These are phyloP conservation scores for Schlechtendalia chinensis DNA, from an alignment of 1,140 invertebrate species.

Conservation along the genomic window DNA sequence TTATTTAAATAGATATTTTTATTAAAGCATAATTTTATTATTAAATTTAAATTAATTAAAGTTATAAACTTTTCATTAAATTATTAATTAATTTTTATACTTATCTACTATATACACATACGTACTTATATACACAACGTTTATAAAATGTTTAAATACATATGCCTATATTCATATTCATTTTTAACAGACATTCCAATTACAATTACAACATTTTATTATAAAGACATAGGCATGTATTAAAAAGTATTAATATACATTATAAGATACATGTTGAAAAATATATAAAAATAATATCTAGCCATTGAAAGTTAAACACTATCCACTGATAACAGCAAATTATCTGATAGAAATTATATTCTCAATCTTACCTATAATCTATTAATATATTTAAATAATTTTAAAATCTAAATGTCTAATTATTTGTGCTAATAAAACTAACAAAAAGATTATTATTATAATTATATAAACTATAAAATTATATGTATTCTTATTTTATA, in stretches of 20 bases:
- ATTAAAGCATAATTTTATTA: neutral
- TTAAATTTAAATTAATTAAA: too few relatives aligned
- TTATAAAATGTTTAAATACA: too few relatives aligned
- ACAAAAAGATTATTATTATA: neutral
- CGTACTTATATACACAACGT: too few relatives aligned
- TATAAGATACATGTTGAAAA: neutral
- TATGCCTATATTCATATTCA: too few relatives aligned
- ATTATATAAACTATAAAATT: neutral
- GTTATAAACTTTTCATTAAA: too few relatives aligned
- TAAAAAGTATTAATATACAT: too few relatives aligned
- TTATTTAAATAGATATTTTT: neutral
- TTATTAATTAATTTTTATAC: too few relatives aligned
- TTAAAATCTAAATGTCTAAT: neutral
- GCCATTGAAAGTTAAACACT: neutral
- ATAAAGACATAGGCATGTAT: too few relatives aligned
- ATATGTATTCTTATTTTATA: neutral
- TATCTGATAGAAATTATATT: slow-evolving; percentile 27
- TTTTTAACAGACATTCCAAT: too few relatives aligned
- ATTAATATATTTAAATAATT: neutral
- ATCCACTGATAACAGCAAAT: slow-evolving; percentile 32
- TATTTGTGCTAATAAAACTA: neutral
- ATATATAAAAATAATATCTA: slow-evolving; percentile 5
- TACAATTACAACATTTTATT: too few relatives aligned
- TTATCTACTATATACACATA: too few relatives aligned
- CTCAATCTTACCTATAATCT: neutral